These are phyloP conservation scores for Corythornis madagascariensis DNA, from an alignment of 2,113 vertebrate species.

Conservation along the genomic window DNA sequence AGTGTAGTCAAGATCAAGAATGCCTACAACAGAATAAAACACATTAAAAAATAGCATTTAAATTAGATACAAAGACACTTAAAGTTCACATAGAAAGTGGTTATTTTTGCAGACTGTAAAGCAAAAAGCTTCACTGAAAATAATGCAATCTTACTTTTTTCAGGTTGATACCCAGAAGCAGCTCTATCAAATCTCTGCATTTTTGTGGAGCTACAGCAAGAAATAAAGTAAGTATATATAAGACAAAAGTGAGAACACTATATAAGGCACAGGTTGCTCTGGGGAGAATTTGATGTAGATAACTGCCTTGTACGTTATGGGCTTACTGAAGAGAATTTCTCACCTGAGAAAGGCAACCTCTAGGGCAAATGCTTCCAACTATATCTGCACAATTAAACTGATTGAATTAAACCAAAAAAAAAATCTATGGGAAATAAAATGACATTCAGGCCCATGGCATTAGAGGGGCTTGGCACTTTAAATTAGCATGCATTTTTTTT, in stretches of 20 bases:
- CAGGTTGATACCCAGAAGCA: neutral
- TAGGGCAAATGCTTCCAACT: neutral
- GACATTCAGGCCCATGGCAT: fast-evolving
- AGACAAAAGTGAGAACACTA: neutral
- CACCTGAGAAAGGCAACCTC: neutral
- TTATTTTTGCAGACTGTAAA: neutral
- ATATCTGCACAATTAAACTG: neutral
- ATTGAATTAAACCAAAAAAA: neutral
- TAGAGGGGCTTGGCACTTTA: neutral
- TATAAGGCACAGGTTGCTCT: neutral
- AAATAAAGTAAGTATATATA: neutral
- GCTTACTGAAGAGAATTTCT: neutral
- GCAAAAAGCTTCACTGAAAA: neutral
- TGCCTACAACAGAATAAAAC: neutral
- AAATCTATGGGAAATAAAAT: neutral
- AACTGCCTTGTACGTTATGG: neutral
- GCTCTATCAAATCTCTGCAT: neutral
- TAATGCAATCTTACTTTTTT: neutral
- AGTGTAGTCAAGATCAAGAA: neutral
- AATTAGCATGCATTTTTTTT: neutral
- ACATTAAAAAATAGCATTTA: neutral
- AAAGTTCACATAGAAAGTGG: neutral
- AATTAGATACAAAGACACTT: neutral
- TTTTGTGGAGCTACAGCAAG: neutral
- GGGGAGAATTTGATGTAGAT: neutral